A percentile compares a stretch with the other conserved stretches of the same genome.
These are phyloP conservation scores for Anneissia japonica DNA, from an alignment of 35 echinoderm and acorn worm species.

Conservation along the genomic window DNA sequence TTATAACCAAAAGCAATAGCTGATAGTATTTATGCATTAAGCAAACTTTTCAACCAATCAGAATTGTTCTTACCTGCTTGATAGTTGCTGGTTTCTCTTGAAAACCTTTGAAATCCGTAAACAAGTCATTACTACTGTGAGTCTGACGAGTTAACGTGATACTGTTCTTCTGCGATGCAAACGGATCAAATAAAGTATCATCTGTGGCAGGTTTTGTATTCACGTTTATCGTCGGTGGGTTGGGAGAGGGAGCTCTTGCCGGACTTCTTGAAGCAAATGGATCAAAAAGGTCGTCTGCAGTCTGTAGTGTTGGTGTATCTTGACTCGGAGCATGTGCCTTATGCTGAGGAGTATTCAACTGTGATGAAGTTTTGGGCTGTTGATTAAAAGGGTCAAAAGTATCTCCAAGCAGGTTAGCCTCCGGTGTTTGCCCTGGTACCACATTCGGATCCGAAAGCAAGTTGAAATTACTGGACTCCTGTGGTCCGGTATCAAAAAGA, in stretches of 20 bases:
- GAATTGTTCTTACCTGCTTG: background rate
- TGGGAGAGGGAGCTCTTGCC: background rate
- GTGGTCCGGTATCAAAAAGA: conserved; percentile 44
- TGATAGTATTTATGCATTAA: too few relatives aligned
- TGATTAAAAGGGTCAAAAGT: conserved; percentile 66
- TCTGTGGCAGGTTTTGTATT: background rate
- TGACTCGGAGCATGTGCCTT: background rate
- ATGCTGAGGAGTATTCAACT: background rate
- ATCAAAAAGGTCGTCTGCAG: conserved; percentile 45
- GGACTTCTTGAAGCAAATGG: conserved; percentile 31
- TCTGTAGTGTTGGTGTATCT: background rate
- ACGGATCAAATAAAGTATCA: conserved; percentile 38
- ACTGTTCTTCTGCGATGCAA: conserved; percentile 4
- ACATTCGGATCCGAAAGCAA: conserved; percentile 36
- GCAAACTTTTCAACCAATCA: too few relatives aligned
- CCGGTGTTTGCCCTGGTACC: background rate
- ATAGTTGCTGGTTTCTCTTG: background rate
- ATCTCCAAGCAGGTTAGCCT: conserved; percentile 17
- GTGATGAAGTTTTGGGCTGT: conserved; percentile 7
- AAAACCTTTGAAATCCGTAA: conserved; percentile 38
- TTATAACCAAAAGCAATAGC: too few relatives aligned
- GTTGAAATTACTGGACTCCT: conserved; percentile 62
- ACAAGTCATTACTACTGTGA: conserved; percentile 52
- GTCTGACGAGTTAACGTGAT: conserved; percentile 34
- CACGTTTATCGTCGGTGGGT: conserved; percentile 1